phyloP scores from a whole-genome alignment of 2,113 vertebrate species.

The Butorides virescens region DNA sequence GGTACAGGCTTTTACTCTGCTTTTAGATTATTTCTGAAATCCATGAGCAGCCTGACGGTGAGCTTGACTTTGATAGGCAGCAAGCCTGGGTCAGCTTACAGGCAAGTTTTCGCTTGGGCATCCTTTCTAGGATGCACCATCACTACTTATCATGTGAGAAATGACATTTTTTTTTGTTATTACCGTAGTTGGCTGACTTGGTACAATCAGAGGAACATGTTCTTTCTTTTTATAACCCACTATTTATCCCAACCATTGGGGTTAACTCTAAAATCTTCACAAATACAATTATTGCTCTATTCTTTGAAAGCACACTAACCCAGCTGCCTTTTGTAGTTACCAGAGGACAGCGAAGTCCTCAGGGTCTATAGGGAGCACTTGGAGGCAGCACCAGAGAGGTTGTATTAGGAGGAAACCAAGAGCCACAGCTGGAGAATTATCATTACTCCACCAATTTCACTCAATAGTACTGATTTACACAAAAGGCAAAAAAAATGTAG shows the following conservation, averaged over 20 bases:
- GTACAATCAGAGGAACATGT: not conserved
- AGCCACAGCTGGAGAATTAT: not conserved
- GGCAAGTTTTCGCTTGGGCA: not conserved
- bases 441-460: not conserved
- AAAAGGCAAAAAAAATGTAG: not conserved
- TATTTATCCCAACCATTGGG: not conserved
- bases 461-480: not conserved
- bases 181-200: not conserved
- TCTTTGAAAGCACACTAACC: not conserved
- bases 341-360: not conserved
- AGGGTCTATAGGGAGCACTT: not conserved
- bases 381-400: not conserved
- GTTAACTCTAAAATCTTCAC: not conserved
- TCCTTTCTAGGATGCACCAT: not conserved
- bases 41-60: not conserved
- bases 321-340: not conserved
- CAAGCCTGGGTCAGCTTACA: not conserved
- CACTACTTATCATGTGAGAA: not conserved
- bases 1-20: not conserved
- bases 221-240: not conserved
- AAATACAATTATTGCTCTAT: not conserved
- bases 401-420: not conserved
- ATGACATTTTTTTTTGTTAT: not conserved
- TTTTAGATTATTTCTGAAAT: slow-evolving; percentile 1
- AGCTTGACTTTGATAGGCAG: not conserved